These are phyloP conservation scores for Strix occidentalis DNA, from an alignment of 2,797 vertebrate species.

Conservation along the genomic window DNA sequence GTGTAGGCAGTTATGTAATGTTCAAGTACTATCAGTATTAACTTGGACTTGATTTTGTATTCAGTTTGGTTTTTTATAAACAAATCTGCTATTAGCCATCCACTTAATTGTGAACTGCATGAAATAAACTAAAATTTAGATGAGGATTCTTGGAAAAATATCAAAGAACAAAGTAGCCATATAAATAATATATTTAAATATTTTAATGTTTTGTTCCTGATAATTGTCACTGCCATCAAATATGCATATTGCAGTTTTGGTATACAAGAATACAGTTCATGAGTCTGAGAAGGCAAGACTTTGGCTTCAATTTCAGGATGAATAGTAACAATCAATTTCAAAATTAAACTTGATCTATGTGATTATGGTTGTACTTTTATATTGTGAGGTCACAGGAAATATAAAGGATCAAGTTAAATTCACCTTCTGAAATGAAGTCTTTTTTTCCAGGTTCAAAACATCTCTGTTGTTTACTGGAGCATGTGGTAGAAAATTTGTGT, in stretches of 20 bases:
- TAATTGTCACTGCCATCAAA: not conserved
- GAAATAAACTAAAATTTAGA: not conserved
- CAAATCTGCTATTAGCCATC: not conserved
- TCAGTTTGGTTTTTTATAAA: not conserved
- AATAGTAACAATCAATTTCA: not conserved
- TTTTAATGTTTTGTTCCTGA: not conserved
- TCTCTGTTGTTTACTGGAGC: slow-evolving; percentile 5
- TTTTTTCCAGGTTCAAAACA: slow-evolving; percentile 32
- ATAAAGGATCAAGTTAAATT: slow-evolving; percentile 37
- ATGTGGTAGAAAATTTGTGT: slow-evolving; percentile 12
- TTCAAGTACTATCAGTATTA: not conserved
- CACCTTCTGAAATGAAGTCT: slow-evolving; percentile 38
- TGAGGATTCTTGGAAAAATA: not conserved
- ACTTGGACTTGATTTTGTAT: not conserved
- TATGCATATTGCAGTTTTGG: not conserved
- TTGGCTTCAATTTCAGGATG: not conserved
- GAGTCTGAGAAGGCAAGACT: not conserved
- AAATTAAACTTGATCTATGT: not conserved
- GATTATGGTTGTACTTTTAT: not conserved
- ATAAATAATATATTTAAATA: not conserved
- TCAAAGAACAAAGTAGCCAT: not conserved
- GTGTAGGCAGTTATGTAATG: not conserved
- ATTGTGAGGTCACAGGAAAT: slow-evolving; percentile 22
- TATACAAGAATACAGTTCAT: not conserved
- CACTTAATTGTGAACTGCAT: not conserved